Percentiles rank a stretch among this genome's conserved stretches.
phyloP scores from a whole-genome alignment of 2,888 invertebrate genomes.

The Mellilla xanthometata region DNA sequence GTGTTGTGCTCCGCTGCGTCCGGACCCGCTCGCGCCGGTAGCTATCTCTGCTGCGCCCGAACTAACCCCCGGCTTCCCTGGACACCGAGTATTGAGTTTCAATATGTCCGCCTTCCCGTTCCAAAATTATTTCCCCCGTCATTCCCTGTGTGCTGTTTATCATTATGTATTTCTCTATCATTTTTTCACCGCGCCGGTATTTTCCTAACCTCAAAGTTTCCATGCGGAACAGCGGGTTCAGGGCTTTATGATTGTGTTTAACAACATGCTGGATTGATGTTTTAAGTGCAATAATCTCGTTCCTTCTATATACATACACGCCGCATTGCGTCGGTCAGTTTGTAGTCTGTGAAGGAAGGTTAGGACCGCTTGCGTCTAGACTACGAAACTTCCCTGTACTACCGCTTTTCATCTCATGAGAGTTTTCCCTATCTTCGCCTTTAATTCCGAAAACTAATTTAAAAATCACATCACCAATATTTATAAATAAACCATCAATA shows the following conservation, averaged over 20 bases:
- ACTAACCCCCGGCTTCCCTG: constrained; percentile 52
- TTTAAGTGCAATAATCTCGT: constrained; percentile 14
- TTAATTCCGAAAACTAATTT: too few species aligned
- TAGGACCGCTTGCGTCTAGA: constrained; percentile 20
- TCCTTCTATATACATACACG: constrained; percentile 17
- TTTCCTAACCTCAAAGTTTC: constrained; percentile 62
- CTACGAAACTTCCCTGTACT: constrained; percentile 22
- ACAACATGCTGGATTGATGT: constrained; percentile 26
- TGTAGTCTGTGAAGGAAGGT: too few species aligned
- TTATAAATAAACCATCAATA: too few species aligned
- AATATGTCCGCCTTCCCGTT: constrained; percentile 72
- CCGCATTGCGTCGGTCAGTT: constrained; percentile 30
- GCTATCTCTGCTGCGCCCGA: constrained; percentile 43
- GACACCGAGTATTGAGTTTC: constrained; percentile 73
- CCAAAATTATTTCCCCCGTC: constrained; percentile 64
- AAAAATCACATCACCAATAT: too few species aligned
- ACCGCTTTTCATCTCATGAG: constrained; percentile 11
- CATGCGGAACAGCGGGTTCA: constrained; percentile 21
- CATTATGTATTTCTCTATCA: constrained; percentile 29
- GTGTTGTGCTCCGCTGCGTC: constrained; percentile 67
- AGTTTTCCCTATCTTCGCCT: neutral
- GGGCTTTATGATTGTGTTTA: constrained; percentile 27
- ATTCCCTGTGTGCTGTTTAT: constrained; percentile 48
- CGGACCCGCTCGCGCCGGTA: constrained; percentile 69
- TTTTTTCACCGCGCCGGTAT: constrained; percentile 43